Evolutionary conservation across 2,113 vertebrate species (phyloP).

Genomic region (Scomber colias): DNA sequence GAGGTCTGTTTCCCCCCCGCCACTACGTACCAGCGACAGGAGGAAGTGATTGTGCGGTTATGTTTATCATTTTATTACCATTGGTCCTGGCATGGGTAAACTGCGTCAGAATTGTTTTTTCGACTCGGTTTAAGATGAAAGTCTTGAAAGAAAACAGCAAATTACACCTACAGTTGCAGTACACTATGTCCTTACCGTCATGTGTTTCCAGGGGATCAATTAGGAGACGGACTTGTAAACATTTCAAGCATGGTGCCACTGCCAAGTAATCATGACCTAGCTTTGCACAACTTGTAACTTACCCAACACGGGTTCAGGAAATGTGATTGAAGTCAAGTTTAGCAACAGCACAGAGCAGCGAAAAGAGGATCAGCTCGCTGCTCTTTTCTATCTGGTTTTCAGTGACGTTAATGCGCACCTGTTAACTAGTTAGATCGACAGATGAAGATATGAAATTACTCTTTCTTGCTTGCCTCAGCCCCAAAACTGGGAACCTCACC

Average conservation of each 20-base stretch:
- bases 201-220: slow-evolving; percentile 68
- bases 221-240: slow-evolving; percentile 72
- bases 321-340: slow-evolving; percentile 27
- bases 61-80: neutral
- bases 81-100: neutral
- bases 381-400: neutral
- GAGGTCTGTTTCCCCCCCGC: slow-evolving; percentile 1
- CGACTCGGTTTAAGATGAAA: fast-evolving
- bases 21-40: neutral
- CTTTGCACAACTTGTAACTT: neutral
- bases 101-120: too few relatives aligned
- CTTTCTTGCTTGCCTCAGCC: slow-evolving; percentile 88
- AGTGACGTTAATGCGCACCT: neutral
- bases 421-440: neutral
- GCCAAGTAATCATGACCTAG: neutral
- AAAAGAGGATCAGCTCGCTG: neutral
- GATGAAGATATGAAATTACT: slow-evolving; percentile 88
- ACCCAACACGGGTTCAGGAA: slow-evolving; percentile 55
- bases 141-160: neutral
- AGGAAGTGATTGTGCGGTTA: slow-evolving; percentile 46
- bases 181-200: neutral
- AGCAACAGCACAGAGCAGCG: neutral
- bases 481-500: slow-evolving; percentile 91
- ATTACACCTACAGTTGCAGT: fast-evolving
- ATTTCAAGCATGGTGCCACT: slow-evolving; percentile 17